Base-by-base conservation (phyloP, 1,140 invertebrate species). In the Heliconius eleuchia region DNA sequence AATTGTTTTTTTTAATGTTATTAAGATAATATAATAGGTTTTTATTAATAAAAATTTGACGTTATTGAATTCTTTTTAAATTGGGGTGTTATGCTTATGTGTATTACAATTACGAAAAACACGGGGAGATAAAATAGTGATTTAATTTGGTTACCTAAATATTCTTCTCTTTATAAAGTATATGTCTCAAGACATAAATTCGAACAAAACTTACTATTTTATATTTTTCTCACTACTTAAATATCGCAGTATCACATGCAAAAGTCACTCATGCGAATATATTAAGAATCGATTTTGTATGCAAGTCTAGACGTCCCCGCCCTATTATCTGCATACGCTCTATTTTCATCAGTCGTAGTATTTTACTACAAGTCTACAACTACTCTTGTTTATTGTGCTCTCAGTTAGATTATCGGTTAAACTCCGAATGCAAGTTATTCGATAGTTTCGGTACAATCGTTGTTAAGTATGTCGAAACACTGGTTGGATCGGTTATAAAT, bases 341-440 rank as follows among this genome's bases (percentile, higher is more conserved):
- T 66, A 66, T 66, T 66, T 66, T 66, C 71, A 72, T 72, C 71
- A 72, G 34, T 72, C 71, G 34, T 37, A 72, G 19, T 72, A 72
- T 37, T 72, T 39, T 72, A 72, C 71, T 72, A 72, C 71, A 27
- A 42, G 34, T 72, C 39, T 72, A 71, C 27, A 34, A 34, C 27
- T n/a, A 42, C 37, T 72, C 71, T 72, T 72, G 71, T 42, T 37
- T 72, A 72, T 72, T 72, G 39, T 37, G 71, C 39, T 72, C 71
- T 66, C 60, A 30, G 60, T 66, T 66, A 66, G 60, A 66, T 66
- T 66, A 66, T 66, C 60, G 60, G 60, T 27, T 66, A 66, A 66
- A 66, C 60, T 66, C 60, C 23, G n/a, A 66, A 27, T 66, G 60
- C 60, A 16, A 66, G 23, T 66, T 66, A 66, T 66, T 66, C 23